Conservation (phyloP, 2,113 vertebrate genomes). For the Megaceryle torquata region DNA sequence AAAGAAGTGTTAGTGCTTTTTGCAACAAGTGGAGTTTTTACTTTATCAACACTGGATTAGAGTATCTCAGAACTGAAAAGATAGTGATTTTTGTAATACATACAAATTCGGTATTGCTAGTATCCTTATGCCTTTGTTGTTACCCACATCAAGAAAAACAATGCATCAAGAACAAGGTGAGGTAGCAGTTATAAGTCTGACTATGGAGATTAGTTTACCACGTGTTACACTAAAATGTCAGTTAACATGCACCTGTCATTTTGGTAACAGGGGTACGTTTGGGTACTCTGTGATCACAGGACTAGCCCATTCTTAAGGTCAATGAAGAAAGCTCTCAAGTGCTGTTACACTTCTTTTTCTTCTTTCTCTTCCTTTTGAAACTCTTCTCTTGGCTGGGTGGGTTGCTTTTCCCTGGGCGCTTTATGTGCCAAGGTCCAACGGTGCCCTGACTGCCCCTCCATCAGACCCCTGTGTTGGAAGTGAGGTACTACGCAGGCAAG, state of each 20-base stretch:
- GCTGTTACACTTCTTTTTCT: neutral
- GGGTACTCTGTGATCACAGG: neutral
- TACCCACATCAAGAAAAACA: slow-evolving; percentile 52
- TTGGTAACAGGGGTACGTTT: neutral
- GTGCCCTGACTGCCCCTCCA: neutral
- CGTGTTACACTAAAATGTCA: neutral
- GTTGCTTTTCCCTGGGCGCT: neutral
- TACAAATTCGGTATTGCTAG: neutral
- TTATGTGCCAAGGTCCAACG: neutral
- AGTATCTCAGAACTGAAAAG: neutral
- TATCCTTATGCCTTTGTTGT: slow-evolving; percentile 71
- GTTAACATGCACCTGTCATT: neutral
- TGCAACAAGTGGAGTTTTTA: neutral
- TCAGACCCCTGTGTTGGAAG: neutral
- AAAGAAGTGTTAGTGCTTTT: neutral
- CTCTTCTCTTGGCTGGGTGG: neutral
- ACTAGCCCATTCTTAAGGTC: neutral
- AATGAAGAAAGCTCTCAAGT: neutral
- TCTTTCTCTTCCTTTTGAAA: neutral
- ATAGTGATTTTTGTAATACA: neutral
- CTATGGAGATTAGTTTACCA: neutral
- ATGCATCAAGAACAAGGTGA: slow-evolving; percentile 63
- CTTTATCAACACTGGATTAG: neutral
- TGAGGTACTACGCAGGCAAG: neutral
- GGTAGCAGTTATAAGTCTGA: neutral